Conservation (phyloP, 1,140 invertebrate genomes). For the Heliothis virescens region DNA sequence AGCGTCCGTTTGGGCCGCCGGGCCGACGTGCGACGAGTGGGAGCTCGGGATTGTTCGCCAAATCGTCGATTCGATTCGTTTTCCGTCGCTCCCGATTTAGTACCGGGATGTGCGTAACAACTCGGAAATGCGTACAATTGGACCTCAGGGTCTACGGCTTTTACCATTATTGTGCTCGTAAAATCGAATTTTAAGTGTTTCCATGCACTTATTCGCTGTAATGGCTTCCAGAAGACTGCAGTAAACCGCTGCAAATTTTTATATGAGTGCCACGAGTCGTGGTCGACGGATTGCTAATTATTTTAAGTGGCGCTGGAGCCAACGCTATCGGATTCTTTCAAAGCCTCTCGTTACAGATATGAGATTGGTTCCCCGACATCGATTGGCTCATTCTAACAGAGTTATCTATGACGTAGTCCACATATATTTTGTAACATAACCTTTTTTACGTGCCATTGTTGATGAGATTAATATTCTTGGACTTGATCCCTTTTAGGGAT, state of each 20-base stretch:
- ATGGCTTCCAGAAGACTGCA: not conserved
- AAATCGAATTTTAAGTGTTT: constrained; percentile 16
- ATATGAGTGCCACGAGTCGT: no score
- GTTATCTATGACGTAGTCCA: not conserved
- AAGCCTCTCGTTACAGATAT: not conserved
- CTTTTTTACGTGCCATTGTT: constrained; percentile 24
- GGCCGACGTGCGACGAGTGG: not conserved
- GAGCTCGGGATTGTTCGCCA: not conserved
- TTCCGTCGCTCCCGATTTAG: constrained; percentile 7
- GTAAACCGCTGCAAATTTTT: not conserved
- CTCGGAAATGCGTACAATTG: constrained; percentile 25
- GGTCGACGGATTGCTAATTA: not conserved
- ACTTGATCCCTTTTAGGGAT: constrained; percentile 15
- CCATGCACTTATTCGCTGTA: not conserved
- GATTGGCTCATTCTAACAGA: constrained; percentile 17
- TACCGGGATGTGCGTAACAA: constrained; percentile 4
- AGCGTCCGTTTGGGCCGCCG: constrained; percentile 7
- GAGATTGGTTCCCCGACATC: constrained; percentile 15
- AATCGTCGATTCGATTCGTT: not conserved
- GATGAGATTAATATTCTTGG: constrained; percentile 37
- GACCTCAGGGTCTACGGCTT: constrained; percentile 11
- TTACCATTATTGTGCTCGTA: constrained; percentile 17
- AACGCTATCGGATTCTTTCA: not conserved
- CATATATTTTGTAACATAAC: not conserved
- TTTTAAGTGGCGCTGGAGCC: not conserved